Evolutionary conservation across 2,797 vertebrate species (phyloP).

Genomic region (Gorsachius magnificus): DNA sequence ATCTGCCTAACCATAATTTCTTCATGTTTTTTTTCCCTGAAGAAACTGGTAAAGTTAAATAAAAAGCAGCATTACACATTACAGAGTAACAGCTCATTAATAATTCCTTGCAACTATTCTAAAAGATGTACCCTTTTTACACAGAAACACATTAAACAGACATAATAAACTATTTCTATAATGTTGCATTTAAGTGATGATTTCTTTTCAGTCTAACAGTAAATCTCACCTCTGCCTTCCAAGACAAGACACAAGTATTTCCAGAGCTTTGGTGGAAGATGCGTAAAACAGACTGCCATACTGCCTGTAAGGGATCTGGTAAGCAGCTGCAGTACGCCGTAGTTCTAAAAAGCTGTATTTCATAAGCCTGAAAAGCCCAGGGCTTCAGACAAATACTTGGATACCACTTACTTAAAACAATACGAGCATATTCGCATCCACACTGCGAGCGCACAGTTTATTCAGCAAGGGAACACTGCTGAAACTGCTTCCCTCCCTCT

Average conservation of each 20-base stretch:
- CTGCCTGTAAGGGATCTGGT: background rate
- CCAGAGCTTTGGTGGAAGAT: background rate
- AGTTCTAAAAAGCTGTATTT: background rate
- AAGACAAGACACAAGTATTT: background rate
- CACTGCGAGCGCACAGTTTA: background rate
- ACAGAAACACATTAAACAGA: background rate
- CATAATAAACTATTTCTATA: background rate
- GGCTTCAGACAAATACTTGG: background rate
- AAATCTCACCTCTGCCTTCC: background rate
- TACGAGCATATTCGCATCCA: background rate
- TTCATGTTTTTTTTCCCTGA: background rate
- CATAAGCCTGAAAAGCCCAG: background rate
- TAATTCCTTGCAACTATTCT: background rate
- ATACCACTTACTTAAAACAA: background rate
- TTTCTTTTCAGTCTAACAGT: background rate
- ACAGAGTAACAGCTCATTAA: background rate
- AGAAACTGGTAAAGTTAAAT: background rate
- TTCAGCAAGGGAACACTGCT: background rate
- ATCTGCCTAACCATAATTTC: background rate
- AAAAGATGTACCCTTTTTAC: background rate
- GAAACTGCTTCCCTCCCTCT: background rate
- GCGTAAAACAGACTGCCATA: background rate
- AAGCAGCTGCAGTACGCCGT: background rate
- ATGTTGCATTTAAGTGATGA: background rate
- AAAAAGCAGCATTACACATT: background rate